Percentiles rank a stretch among this genome's conserved stretches.
Conservation (phyloP, 2,113 vertebrate species). For the Aegithalos caudatus region DNA sequence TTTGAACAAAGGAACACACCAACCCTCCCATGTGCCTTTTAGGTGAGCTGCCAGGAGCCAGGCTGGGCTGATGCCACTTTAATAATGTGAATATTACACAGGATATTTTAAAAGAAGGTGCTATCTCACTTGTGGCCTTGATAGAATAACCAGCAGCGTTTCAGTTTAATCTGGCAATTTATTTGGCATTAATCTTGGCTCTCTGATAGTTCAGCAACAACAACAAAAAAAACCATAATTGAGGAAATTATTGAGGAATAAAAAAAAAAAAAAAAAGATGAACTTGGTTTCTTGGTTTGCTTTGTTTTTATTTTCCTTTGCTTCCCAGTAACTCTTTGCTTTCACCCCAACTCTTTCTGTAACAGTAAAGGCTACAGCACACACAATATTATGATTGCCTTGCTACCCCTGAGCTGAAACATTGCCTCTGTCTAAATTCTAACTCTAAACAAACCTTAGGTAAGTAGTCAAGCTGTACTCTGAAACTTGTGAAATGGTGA, state of each 20-base stretch:
- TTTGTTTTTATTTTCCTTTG: neutral
- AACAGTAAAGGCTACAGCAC: neutral
- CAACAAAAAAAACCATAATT: no score
- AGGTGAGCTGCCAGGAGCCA: neutral
- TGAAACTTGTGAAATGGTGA: neutral
- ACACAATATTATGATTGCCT: neutral
- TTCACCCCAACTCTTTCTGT: neutral
- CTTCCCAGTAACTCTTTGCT: neutral
- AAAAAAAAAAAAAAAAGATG: neutral
- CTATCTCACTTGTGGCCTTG: neutral
- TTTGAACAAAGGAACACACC: neutral
- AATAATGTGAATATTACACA: neutral
- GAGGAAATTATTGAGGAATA: neutral
- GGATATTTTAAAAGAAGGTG: neutral
- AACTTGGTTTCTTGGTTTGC: neutral
- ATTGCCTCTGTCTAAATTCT: neutral
- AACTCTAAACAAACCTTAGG: neutral
- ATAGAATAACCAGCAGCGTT: neutral
- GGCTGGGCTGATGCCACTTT: neutral
- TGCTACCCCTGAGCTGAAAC: neutral
- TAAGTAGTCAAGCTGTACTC: neutral
- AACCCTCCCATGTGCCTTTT: rapidly evolving
- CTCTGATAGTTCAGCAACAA: neutral
- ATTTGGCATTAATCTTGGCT: neutral
- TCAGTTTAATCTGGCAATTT: neutral